Percentiles rank a stretch among this genome's conserved stretches.
Conservation (phyloP, 2,888 invertebrate species). For the Lasioglossum marginatum region DNA sequence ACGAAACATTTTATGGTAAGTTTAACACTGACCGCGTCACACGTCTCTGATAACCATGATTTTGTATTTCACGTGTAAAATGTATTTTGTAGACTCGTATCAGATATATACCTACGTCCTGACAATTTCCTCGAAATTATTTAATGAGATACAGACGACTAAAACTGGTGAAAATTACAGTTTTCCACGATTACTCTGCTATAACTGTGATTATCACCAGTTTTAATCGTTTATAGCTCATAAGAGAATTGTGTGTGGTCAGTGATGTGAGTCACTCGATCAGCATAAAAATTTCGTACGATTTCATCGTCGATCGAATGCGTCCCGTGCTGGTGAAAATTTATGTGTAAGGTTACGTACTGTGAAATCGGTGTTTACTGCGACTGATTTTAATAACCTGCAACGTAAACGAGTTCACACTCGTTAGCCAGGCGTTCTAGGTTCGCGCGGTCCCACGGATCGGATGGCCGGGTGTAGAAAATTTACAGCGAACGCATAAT, state of each 20-base stretch:
- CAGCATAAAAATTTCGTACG: not conserved
- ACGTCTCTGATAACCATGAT: too few species aligned
- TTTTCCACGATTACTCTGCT: not conserved
- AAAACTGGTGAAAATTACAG: not conserved
- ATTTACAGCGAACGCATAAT: constrained; percentile 21
- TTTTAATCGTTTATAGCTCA: not conserved
- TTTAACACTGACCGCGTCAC: too few species aligned
- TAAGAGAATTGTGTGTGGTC: not conserved
- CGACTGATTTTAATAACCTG: not conserved
- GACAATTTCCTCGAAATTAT: too few species aligned
- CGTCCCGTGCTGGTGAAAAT: not conserved
- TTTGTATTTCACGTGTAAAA: too few species aligned
- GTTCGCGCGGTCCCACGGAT: not conserved
- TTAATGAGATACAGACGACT: not conserved
- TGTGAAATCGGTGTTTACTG: not conserved
- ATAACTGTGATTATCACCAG: not conserved
- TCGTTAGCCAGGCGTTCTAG: not conserved
- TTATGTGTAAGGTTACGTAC: not conserved
- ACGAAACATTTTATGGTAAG: too few species aligned
- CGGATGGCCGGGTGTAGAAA: not conserved
- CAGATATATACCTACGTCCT: too few species aligned
- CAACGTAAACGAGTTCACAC: not conserved
- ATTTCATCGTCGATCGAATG: not conserved
- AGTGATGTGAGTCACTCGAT: not conserved
- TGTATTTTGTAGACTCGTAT: too few species aligned